These are phyloP conservation scores for Tetheella fluctuosa DNA, from an alignment of 2,888 invertebrate species.

Conservation along the genomic window DNA sequence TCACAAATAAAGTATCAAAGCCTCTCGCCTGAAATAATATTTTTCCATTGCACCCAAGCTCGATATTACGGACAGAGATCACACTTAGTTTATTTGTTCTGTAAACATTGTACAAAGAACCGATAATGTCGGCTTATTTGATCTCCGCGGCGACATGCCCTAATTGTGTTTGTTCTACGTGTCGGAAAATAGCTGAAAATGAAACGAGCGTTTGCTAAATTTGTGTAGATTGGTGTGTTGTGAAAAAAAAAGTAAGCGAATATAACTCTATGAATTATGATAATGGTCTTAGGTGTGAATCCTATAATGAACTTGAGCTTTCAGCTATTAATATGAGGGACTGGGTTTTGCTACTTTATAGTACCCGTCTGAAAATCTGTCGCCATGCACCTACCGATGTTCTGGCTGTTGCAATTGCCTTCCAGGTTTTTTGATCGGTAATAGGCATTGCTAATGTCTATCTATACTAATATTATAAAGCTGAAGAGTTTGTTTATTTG, in stretches of 20 bases:
- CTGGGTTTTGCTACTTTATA: too few relatives aligned
- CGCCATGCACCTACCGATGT: too few relatives aligned
- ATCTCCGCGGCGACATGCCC: slow-evolving; percentile 41
- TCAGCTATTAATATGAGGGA: too few relatives aligned
- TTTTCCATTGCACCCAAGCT: slow-evolving; percentile 45
- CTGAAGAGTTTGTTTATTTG: too few relatives aligned
- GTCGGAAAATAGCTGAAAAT: slow-evolving; percentile 39
- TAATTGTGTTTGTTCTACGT: slow-evolving; percentile 71
- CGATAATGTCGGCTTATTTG: slow-evolving; percentile 48
- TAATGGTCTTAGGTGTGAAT: too few relatives aligned
- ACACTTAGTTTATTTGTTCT: slow-evolving; percentile 45
- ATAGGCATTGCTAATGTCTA: too few relatives aligned
- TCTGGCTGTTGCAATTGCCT: too few relatives aligned
- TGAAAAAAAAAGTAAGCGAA: not conserved
- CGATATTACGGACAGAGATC: slow-evolving; percentile 56
- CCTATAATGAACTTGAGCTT: too few relatives aligned
- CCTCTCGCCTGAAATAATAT: slow-evolving; percentile 60
- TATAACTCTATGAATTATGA: not conserved
- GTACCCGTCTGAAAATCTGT: too few relatives aligned
- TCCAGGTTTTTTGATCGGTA: too few relatives aligned
- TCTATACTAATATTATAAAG: too few relatives aligned
- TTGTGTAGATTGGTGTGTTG: not conserved
- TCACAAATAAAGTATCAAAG: not conserved
- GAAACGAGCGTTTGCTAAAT: slow-evolving; percentile 15
- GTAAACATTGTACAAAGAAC: slow-evolving; percentile 41